Evolutionary conservation across 2,797 vertebrate genomes (phyloP).

Genomic region (Epinephelus coioides): DNA sequence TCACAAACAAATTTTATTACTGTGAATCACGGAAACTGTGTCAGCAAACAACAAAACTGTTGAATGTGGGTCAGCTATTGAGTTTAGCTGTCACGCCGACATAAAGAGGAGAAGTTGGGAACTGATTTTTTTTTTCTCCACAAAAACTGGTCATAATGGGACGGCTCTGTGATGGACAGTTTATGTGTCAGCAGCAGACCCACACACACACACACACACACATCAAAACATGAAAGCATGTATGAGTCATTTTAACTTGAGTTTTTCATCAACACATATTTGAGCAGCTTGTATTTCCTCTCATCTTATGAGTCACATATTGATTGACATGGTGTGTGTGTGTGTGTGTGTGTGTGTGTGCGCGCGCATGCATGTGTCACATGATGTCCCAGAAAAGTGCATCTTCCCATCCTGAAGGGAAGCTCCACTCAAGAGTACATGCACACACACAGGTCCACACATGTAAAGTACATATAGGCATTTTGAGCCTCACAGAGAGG

Average conservation of each 20-base stretch:
- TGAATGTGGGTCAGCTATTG: constrained; percentile 14
- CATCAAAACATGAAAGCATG: background rate
- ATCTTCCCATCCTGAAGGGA: no score
- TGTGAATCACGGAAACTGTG: constrained; percentile 4
- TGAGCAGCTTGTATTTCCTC: constrained; percentile 2
- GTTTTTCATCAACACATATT: background rate
- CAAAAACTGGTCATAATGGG: background rate
- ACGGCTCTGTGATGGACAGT: background rate
- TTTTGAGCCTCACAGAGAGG: background rate
- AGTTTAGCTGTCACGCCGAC: background rate
- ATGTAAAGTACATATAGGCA: background rate
- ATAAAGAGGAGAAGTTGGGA: background rate
- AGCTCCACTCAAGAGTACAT: background rate
- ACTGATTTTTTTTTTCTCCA: background rate
- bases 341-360: background rate
- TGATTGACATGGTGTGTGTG: constrained; percentile 14
- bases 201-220: background rate
- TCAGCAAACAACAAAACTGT: constrained; percentile 8
- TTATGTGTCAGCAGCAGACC: background rate
- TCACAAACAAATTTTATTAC: constrained; percentile 1
- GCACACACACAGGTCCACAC: background rate
- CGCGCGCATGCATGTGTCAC: background rate
- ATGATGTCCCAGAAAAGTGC: background rate
- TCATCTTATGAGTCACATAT: constrained; percentile 23
- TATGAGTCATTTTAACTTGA: background rate